phyloP scores from a whole-genome alignment of 2,797 vertebrate genomes.

The Peromyscus eremicus region DNA sequence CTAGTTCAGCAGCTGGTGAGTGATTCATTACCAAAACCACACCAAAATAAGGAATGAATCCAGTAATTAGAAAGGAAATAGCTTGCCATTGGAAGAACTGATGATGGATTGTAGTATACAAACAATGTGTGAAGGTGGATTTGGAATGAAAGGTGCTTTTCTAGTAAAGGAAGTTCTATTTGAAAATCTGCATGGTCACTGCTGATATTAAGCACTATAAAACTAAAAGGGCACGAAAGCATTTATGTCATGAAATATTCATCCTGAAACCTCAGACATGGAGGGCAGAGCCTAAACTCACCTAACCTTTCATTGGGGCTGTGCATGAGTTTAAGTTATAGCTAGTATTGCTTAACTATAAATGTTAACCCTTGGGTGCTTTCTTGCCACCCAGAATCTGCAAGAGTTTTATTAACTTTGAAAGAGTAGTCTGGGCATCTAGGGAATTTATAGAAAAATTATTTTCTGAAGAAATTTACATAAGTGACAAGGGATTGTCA shows the following conservation, averaged over 20 bases:
- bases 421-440: conserved; percentile 45
- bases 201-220: neutral
- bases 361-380: neutral
- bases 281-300: neutral
- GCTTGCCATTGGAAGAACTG: neutral
- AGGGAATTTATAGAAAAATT: conserved; percentile 62
- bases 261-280: neutral
- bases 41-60: neutral
- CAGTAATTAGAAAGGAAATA: neutral
- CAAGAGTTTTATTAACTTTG: conserved; percentile 47
- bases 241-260: neutral
- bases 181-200: neutral
- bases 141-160: neutral
- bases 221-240: neutral
- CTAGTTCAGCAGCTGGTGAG: neutral
- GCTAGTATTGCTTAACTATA: neutral
- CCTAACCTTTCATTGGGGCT: neutral
- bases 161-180: neutral
- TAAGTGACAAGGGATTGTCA: conserved; percentile 63
- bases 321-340: neutral
- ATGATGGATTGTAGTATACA: neutral
- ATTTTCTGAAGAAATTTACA: conserved; percentile 67
- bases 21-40: neutral
- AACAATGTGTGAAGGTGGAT: neutral
- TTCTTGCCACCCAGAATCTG: neutral